Evolutionary conservation across 1,140 invertebrate genomes (phyloP).

Genomic region (Cydia strobilella): DNA sequence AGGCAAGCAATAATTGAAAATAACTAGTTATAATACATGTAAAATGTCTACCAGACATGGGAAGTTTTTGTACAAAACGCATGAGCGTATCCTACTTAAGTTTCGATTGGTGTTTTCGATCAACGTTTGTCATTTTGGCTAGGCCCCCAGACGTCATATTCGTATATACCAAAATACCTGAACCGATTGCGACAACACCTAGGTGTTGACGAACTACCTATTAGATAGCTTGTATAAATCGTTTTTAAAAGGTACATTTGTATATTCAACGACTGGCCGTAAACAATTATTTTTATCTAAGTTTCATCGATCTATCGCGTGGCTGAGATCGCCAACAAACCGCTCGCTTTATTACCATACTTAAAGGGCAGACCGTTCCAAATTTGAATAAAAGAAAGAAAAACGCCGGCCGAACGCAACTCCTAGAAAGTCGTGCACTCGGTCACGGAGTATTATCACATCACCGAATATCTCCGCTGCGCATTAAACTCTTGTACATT

Average conservation of each 20-base stretch:
- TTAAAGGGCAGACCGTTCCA: slow-evolving; percentile 53
- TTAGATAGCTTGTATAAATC: not conserved
- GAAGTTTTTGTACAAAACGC: too few species aligned
- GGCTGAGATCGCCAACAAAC: slow-evolving; percentile 18
- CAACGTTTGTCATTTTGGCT: too few species aligned
- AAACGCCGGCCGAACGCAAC: slow-evolving; percentile 48
- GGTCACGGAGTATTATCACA: slow-evolving; percentile 73
- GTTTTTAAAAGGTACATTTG: not conserved
- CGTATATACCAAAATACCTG: too few species aligned
- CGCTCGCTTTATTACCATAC: slow-evolving; percentile 24
- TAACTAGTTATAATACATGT: too few species aligned
- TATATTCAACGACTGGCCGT: not conserved
- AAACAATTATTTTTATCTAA: slow-evolving; percentile 25
- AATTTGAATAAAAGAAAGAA: slow-evolving; percentile 49
- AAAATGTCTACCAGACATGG: too few species aligned
- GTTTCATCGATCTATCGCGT: slow-evolving; percentile 28
- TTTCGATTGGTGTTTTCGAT: too few species aligned
- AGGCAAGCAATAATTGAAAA: too few species aligned
- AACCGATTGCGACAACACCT: too few species aligned
- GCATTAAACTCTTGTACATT: slow-evolving; percentile 76
- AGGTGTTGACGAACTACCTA: too few species aligned
- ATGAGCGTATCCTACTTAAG: too few species aligned
- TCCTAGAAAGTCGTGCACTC: slow-evolving; percentile 73
- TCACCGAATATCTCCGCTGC: slow-evolving; percentile 68
- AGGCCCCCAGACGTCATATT: too few species aligned